These are phyloP conservation scores for Actenoides hombroni DNA, from an alignment of 2,113 vertebrate genomes.

Conservation along the genomic window DNA sequence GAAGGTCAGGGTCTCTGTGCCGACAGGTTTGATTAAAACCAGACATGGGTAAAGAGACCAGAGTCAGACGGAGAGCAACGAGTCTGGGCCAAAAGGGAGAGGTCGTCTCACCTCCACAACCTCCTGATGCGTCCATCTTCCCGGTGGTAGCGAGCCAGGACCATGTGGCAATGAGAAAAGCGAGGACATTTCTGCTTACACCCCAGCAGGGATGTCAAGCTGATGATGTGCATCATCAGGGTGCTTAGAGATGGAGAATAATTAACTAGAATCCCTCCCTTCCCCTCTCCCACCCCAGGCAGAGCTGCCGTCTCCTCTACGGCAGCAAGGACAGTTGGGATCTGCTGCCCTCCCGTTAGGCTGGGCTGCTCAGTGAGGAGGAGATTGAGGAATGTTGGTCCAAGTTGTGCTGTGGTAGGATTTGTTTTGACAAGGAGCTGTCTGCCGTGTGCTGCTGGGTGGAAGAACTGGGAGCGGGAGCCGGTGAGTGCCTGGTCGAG, in stretches of 20 bases:
- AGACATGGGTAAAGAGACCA: neutral
- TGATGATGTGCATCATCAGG: neutral
- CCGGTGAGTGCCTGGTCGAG: neutral
- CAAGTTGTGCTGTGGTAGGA: neutral
- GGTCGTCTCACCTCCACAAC: neutral
- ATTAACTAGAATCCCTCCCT: neutral
- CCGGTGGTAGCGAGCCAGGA: neutral
- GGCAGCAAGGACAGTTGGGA: neutral
- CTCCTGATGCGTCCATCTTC: accelerated
- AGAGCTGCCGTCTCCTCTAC: neutral
- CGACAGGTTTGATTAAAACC: neutral
- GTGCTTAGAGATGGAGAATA: neutral
- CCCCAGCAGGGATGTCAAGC: neutral
- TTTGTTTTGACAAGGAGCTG: neutral
- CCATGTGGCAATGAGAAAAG: neutral
- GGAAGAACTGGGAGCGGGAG: neutral
- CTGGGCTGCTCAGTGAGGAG: neutral
- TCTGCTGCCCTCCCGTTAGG: accelerated
- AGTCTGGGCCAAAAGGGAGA: neutral
- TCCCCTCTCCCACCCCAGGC: neutral
- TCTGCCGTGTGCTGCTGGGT: neutral
- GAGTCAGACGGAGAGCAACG: neutral
- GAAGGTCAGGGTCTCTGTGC: neutral
- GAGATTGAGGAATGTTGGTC: neutral
- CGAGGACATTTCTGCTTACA: neutral